Base-by-base conservation (phyloP, 2,888 invertebrate genomes). In the Drosophila austrosaltans region DNA sequence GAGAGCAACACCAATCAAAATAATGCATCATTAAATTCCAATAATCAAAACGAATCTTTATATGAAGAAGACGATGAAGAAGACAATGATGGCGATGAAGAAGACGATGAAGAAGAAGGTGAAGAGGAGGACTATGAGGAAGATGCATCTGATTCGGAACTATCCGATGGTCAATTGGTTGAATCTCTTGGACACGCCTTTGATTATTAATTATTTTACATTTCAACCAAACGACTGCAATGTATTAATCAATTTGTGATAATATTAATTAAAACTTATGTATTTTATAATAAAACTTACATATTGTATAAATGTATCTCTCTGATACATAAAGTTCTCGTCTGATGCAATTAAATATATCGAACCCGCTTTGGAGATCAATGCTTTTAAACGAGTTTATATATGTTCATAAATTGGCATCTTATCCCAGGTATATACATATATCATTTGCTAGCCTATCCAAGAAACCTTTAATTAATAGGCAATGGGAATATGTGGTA, bases 161-260 rank as follows among this genome's bases (percentile, higher is more conserved):
- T 66, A 1, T 69, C 69, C 0, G 72, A 72, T 7, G 57, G 61
- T 53, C 53, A 66, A 53, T n/a, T 76, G 12, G 72, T 64, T 42
- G 66, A 63, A 39, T 63, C 62, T 8, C 42, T 70, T 39, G 60
- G 66, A n/a, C 56, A 70, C 30, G 60, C 22, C 8, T 73, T 66
- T n/a, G 53, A 22, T 3, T 70, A 61, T 42, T 70, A 30, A 63
- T 22, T 10, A 22, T 10, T 2, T 20, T 44, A 30, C 6, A 30
- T 48, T 22, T 22, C 1, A 40, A 48, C 22, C 48, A 22, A 7
- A 48, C 22, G 3, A 22, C 40, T 2, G 1, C 36, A 20, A 53
- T 53, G 48, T 48, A 40, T 4, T n/a, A n/a, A 57, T 22, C 0
- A 12, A 22, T 57, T 22, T 22, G 39, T n/a, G 22, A 36, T 10